Conservation (phyloP, 2,888 invertebrate genomes). For the Amiota mariae region DNA sequence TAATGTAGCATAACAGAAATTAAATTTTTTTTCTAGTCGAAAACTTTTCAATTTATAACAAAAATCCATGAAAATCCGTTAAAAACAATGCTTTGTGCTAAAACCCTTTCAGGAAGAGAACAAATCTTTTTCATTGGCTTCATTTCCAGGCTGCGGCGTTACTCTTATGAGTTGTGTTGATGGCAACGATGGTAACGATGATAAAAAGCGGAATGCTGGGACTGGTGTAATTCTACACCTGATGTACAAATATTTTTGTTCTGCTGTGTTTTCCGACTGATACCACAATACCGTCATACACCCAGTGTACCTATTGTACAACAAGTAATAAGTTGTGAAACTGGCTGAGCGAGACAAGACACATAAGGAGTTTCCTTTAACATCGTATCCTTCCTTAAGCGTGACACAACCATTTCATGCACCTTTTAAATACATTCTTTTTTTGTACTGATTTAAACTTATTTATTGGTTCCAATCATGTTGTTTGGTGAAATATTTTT, state of each 20-base stretch:
- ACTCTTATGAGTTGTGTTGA: background rate
- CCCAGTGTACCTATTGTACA: background rate
- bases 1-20: too few species aligned
- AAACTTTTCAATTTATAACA: conserved; percentile 68
- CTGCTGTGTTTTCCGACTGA: conserved; percentile 27
- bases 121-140: background rate
- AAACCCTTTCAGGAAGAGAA: background rate
- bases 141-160: background rate
- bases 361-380: background rate
- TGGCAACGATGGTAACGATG: background rate
- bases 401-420: background rate
- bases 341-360: conserved; percentile 19
- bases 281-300: conserved; percentile 31
- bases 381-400: background rate
- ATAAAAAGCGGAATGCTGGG: conserved; percentile 27
- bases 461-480: conserved; percentile 55
- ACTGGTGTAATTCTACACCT: conserved; percentile 17
- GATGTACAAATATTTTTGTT: conserved; percentile 22
- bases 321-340: background rate
- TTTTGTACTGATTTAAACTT: conserved; percentile 52
- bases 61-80: conserved; percentile 69
- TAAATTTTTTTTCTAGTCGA: background rate
- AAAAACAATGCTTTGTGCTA: conserved; percentile 55
- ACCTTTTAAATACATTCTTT: conserved; percentile 36
- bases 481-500: conserved; percentile 47